A percentile compares a stretch with the other conserved stretches of the same genome.
Conservation (phyloP, 35 echinoderm and acorn worm species). For the Holothuria glaberrima region DNA sequence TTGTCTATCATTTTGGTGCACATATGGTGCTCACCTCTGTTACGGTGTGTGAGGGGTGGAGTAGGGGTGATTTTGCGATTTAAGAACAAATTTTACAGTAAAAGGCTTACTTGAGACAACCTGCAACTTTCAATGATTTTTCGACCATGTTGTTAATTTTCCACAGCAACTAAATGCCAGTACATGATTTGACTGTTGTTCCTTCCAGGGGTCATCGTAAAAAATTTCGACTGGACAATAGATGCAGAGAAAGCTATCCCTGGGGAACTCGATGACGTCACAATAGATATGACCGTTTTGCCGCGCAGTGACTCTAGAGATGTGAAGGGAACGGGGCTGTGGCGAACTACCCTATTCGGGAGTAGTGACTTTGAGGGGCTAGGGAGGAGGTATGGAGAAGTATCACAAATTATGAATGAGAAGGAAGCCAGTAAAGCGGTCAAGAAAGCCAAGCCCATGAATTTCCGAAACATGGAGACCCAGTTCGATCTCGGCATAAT, state of each 20-base stretch:
- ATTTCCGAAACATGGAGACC: conserved; percentile 58
- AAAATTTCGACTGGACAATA: conserved; percentile 21
- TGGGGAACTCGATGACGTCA: conserved; percentile 18
- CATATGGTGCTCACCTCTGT: too few relatives aligned
- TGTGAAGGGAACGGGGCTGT: conserved; percentile 10
- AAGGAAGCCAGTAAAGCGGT: conserved; percentile 38
- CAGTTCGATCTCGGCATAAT: conserved; percentile 81
- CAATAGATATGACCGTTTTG: conserved; percentile 6
- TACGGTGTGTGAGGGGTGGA: too few relatives aligned
- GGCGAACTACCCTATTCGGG: conserved; percentile 22
- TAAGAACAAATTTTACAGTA: too few relatives aligned
- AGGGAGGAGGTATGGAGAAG: conserved; percentile 15
- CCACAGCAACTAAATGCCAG: too few relatives aligned
- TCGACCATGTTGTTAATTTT: too few relatives aligned
- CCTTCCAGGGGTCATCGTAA: neutral
- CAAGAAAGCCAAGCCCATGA: conserved; percentile 34
- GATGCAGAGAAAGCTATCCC: conserved; percentile 34
- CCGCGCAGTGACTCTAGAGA: conserved; percentile 26
- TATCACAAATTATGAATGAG: conserved; percentile 64
- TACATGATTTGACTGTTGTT: too few relatives aligned
- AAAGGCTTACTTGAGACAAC: too few relatives aligned
- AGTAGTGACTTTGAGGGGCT: conserved; percentile 31
- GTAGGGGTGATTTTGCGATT: too few relatives aligned
- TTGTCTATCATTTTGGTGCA: too few relatives aligned
- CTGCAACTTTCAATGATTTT: too few relatives aligned